Evolutionary conservation across 1,140 invertebrate genomes (phyloP).

Genomic region (Andrena cerasifolii): DNA sequence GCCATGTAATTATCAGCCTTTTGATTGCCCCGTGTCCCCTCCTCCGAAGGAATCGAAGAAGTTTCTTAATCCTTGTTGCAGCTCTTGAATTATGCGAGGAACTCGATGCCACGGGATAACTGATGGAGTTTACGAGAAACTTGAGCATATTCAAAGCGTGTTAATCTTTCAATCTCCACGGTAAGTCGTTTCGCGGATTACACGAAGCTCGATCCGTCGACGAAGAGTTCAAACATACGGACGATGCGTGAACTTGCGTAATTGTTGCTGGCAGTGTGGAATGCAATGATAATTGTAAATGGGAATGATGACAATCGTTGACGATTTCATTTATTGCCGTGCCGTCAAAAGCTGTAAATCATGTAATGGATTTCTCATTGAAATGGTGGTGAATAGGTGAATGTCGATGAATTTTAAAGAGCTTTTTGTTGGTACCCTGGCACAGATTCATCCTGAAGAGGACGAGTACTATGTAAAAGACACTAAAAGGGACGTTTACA

Average conservation of each 20-base stretch:
- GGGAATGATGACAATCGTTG: not conserved
- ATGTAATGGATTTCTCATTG: slow-evolving; percentile 14
- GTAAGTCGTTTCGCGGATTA: too few relatives aligned
- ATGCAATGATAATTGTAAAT: not conserved
- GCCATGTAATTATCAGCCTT: not conserved
- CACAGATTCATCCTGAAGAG: too few relatives aligned
- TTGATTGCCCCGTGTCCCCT: not conserved
- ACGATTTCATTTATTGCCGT: not conserved
- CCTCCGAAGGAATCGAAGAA: not conserved
- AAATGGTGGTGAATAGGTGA: not conserved
- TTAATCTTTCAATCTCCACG: not conserved
- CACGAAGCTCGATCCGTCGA: not conserved
- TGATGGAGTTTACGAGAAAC: not conserved
- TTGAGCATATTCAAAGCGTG: not conserved
- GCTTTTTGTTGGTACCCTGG: slow-evolving; percentile 10
- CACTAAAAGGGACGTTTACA: too few relatives aligned
- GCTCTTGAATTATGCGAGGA: not conserved
- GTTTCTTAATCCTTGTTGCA: not conserved
- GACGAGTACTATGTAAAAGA: too few relatives aligned
- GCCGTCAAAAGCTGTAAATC: slow-evolving; percentile 35
- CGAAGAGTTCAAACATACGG: not conserved
- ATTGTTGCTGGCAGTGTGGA: not conserved
- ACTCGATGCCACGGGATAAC: not conserved
- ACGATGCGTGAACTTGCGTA: not conserved
- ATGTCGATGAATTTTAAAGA: slow-evolving; percentile 35